Percentiles rank a stretch among this genome's conserved stretches.
These are phyloP conservation scores for Gobio occitaniae DNA, from an alignment of 2,797 vertebrate species.

Conservation along the genomic window DNA sequence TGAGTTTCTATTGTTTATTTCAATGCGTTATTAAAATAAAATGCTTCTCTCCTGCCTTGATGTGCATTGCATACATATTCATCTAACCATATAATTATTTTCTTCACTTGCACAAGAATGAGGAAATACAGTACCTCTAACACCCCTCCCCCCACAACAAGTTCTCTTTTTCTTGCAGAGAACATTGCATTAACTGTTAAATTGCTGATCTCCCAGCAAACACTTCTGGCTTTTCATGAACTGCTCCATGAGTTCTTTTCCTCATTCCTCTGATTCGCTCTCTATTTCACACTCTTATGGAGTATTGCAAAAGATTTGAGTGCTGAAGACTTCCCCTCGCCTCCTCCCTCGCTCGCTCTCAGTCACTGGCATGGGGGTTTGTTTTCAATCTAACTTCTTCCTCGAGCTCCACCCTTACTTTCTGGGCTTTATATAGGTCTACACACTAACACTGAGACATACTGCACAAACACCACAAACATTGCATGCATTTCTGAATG, in stretches of 20 bases:
- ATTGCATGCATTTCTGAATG: not conserved
- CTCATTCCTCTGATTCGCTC: slow-evolving; percentile 1
- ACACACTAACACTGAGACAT: slow-evolving; percentile 6
- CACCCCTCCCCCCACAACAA: not conserved
- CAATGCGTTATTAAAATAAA: not conserved
- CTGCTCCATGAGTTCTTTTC: not conserved
- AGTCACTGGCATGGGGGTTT: slow-evolving; percentile 21
- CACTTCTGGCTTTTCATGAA: slow-evolving; percentile 3
- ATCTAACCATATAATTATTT: not conserved
- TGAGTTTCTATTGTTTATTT: not conserved
- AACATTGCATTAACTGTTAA: not conserved
- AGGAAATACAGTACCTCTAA: slow-evolving; percentile 3
- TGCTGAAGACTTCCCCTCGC: not conserved
- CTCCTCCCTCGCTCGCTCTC: slow-evolving; percentile 11
- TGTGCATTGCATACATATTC: slow-evolving; percentile 8
- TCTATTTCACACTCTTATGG: not conserved
- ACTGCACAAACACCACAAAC: slow-evolving; percentile 11
- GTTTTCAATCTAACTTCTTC: slow-evolving; percentile 34
- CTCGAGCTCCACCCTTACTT: slow-evolving; percentile 13
- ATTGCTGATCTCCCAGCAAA: not conserved
- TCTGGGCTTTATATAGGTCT: not conserved
- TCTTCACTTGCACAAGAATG: slow-evolving; percentile 12
- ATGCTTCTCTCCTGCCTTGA: not conserved
- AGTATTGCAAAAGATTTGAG: slow-evolving; percentile 23
- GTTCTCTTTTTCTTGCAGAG: not conserved